A percentile compares a stretch with the other conserved stretches of the same genome.
Conservation (phyloP, 2,797 vertebrate genomes). For the Ptychadena robeensis region DNA sequence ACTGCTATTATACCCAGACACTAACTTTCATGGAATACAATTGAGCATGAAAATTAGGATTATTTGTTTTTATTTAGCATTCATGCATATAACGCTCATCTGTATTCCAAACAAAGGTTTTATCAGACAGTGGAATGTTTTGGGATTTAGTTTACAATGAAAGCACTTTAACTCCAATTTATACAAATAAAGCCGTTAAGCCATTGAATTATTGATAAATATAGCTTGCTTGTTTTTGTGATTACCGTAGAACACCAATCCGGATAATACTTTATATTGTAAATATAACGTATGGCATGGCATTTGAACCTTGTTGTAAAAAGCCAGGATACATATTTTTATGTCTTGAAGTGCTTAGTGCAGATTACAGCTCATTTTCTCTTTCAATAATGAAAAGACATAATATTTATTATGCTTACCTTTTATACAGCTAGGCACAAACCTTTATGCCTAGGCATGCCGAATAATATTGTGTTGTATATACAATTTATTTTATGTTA, state of each 20-base stretch:
- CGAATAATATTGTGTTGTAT: no score
- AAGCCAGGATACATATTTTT: neutral
- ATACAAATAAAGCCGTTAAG: slow-evolving; percentile 20
- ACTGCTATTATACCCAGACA: no score
- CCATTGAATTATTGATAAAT: slow-evolving; percentile 22
- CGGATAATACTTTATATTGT: slow-evolving; percentile 1
- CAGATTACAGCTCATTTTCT: no score
- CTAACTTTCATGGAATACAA: no score
- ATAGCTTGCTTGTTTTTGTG: slow-evolving; percentile 17
- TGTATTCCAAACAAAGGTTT: neutral
- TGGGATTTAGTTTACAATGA: neutral
- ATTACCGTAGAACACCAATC: slow-evolving; percentile 2
- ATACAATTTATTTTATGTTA: no score
- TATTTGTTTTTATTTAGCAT: neutral
- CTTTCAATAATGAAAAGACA: no score
- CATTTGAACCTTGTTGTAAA: neutral
- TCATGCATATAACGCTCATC: neutral
- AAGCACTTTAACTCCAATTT: slow-evolving; percentile 5
- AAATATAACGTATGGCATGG: neutral
- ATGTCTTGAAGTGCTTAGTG: no score
- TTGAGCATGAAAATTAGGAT: no score
- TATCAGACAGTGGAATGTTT: neutral
- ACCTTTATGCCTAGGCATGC: no score
- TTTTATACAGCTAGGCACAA: no score
- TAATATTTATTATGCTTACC: no score